These are phyloP conservation scores for Chitala chitala DNA, from an alignment of 2,113 vertebrate species.

Conservation along the genomic window DNA sequence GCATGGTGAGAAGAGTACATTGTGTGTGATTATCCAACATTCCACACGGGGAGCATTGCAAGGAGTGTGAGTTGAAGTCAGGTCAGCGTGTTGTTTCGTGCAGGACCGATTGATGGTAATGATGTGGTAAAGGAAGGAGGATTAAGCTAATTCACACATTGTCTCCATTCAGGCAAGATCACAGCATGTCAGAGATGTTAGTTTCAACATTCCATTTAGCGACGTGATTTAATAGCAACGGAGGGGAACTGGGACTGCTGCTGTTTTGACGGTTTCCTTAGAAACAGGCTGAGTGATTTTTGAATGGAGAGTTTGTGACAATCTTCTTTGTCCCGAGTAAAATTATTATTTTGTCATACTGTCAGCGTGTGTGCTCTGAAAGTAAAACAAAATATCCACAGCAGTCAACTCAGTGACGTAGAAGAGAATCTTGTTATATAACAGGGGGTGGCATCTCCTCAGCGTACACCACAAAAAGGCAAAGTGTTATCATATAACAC, in stretches of 20 bases:
- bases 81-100: neutral
- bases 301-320: constrained; percentile 6
- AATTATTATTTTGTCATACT: neutral
- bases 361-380: constrained; percentile 1
- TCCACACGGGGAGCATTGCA: neutral
- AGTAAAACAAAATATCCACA: neutral
- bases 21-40: neutral
- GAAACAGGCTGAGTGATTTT: constrained; percentile 18
- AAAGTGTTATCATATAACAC: too few species aligned
- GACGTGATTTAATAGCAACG: constrained; percentile 35
- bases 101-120: neutral
- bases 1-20: neutral
- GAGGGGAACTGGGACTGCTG: constrained; percentile 26
- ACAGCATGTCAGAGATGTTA: constrained; percentile 20
- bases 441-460: too few species aligned
- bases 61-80: neutral
- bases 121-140: constrained; percentile 3
- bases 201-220: constrained; percentile 57
- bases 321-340: neutral
- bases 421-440: neutral
- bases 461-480: too few species aligned
- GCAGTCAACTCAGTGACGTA: neutral
- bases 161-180: constrained; percentile 19
- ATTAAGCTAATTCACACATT: constrained; percentile 12
- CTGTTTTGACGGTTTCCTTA: constrained; percentile 17